These are phyloP conservation scores for Prunella fulvescens DNA, from an alignment of 2,113 vertebrate genomes.

Conservation along the genomic window DNA sequence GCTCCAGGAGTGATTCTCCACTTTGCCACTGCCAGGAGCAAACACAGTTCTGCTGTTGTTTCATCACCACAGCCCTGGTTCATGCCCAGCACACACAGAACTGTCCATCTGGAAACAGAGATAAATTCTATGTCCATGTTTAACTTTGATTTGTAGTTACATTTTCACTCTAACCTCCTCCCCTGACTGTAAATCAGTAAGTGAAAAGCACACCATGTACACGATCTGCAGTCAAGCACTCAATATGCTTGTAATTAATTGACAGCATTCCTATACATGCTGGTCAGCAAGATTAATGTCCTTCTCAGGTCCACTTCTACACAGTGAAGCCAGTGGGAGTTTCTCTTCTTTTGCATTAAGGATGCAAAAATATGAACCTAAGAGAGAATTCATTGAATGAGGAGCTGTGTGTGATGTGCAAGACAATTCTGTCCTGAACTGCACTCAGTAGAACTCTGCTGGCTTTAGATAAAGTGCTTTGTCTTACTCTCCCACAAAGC, in stretches of 20 bases:
- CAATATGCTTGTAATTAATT: slow-evolving; percentile 31
- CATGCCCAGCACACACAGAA: not conserved
- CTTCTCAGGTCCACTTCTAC: not conserved
- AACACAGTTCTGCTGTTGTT: not conserved
- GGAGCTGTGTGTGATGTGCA: not conserved
- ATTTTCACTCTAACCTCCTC: not conserved
- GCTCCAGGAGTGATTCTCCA: not conserved
- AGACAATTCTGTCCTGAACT: not conserved
- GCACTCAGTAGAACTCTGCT: not conserved
- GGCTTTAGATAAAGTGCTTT: not conserved
- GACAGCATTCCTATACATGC: not conserved
- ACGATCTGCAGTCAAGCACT: not conserved
- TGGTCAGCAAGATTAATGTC: not conserved
- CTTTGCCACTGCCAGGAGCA: not conserved
- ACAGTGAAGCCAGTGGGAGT: not conserved
- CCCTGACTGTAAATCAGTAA: not conserved
- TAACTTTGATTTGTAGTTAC: slow-evolving; percentile 43
- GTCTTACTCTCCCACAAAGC: not conserved
- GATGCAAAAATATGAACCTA: not conserved
- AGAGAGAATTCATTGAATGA: not conserved
- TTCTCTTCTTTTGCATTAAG: not conserved
- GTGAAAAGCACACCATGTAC: not conserved
- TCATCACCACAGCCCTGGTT: not conserved
- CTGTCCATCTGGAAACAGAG: not conserved
- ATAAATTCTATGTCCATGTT: not conserved